Evolutionary conservation across 2,888 invertebrate species (phyloP), one percentile per base, ranked within the genome.

Genomic region (Amorpha juglandis): DNA sequence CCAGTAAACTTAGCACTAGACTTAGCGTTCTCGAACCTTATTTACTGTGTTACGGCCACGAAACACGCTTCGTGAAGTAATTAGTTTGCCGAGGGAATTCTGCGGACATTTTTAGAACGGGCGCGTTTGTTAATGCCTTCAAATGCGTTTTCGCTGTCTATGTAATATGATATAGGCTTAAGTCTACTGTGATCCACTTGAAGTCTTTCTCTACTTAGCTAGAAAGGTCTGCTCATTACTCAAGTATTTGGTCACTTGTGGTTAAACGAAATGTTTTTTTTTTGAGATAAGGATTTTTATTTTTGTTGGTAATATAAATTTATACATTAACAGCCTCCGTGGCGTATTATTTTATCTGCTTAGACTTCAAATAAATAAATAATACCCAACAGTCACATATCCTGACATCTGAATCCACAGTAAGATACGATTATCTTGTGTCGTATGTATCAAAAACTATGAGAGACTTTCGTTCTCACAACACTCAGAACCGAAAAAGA

Each of bases 31-130:
- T 63, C 35, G 1, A 27, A 55, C 0, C 19, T 1, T 38, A 7
- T 14, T 53, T 47, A 16, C 19, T 63, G 19, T 66, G 35, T 6
- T 6, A 1, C 45, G 16, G 51, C 64, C 33, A 64, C 52, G n/a
- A 64, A 51, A 42, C 62, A 67, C 62, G 67, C 64, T 58, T 64
- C 63, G 47, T 47, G 45, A 64, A 62, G 63, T 66, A 68, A 68
- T 68, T 68, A 68, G 64, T 66, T 66, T 64, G 63, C 47, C 55
- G 63, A 38, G 63, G 27, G 62, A 63, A 64, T 55, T 63, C 62
- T 63, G 53, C 38, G 63, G 53, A 38, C 53, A 55, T 67, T 67
- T 65, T 64, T 67, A 55, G 62, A 67, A 53, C 64, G 16, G 12
- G 19, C 35, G 12, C 53, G 47, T 58, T 63, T 42, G 38, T 12